Evolutionary conservation across 2,113 vertebrate species (phyloP).

Genomic region (Scytalopus superciliaris): DNA sequence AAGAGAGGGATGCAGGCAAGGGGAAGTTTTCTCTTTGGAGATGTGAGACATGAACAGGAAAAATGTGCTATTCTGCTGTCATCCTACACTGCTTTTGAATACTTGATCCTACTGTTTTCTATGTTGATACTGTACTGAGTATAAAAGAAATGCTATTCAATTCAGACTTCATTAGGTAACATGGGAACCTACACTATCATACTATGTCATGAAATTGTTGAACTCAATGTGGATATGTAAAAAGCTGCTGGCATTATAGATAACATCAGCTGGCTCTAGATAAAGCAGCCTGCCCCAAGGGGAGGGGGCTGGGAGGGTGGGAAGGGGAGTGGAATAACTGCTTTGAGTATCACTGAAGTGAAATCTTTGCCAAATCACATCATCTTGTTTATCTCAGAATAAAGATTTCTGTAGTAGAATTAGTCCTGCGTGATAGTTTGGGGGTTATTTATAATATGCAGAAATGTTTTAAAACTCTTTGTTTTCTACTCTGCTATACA

Average conservation of each 20-base stretch:
- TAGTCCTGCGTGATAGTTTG: not conserved
- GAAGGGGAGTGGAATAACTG: not conserved
- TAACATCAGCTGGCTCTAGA: slow-evolving; percentile 43
- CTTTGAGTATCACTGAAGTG: not conserved
- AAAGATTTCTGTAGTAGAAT: not conserved
- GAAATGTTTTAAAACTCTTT: not conserved
- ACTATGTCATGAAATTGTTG: not conserved
- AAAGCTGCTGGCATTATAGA: not conserved
- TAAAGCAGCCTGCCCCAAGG: not conserved
- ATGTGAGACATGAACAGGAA: not conserved
- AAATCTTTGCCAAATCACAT: not conserved
- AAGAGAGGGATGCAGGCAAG: not conserved
- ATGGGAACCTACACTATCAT: not conserved
- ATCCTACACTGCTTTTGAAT: not conserved
- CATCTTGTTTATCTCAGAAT: not conserved
- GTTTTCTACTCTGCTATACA: not conserved
- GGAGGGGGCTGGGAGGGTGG: not conserved
- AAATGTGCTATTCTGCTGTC: not conserved
- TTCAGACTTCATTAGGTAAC: not conserved
- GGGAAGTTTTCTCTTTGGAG: slow-evolving; percentile 1
- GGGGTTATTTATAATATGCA: not conserved
- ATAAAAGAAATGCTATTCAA: not conserved
- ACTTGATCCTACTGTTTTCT: not conserved
- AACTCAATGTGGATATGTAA: not conserved
- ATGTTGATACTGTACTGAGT: not conserved